Percentiles rank a stretch among this genome's conserved stretches.
These are phyloP conservation scores for Empidonax alnorum DNA, from an alignment of 2,113 vertebrate species.

Conservation along the genomic window DNA sequence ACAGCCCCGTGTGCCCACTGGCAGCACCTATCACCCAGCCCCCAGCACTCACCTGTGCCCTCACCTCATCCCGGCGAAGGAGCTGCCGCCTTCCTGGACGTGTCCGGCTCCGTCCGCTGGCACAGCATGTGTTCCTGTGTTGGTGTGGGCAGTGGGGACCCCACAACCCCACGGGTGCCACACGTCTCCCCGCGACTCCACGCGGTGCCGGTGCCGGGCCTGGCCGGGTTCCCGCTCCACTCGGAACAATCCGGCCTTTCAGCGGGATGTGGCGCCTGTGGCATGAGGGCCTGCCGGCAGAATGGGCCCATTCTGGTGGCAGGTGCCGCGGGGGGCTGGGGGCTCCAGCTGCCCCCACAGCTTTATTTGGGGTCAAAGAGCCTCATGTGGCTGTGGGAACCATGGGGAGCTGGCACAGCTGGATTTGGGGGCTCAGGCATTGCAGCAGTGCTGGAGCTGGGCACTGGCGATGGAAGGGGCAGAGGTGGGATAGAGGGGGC, in stretches of 20 bases:
- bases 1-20: not conserved
- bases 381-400: not conserved
- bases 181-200: not conserved
- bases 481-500: not conserved
- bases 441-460: accelerated
- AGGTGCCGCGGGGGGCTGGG: not conserved
- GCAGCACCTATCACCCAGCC: not conserved
- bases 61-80: accelerated
- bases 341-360: not conserved
- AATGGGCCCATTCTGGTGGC: constrained; percentile 29
- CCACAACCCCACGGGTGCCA: too few relatives aligned
- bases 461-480: accelerated
- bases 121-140: not conserved
- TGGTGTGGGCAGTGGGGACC: not conserved
- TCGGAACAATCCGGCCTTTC: not conserved
- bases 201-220: not conserved
- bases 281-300: not conserved
- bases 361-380: not conserved
- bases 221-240: not conserved
- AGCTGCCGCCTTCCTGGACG: not conserved
- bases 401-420: accelerated
- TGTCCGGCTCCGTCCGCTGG: too few relatives aligned
- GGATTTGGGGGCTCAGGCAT: not conserved
- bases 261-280: accelerated
- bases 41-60: too few relatives aligned